phyloP scores from a whole-genome alignment of 2,888 invertebrate species.

The Listrodromus nycthemerus region DNA sequence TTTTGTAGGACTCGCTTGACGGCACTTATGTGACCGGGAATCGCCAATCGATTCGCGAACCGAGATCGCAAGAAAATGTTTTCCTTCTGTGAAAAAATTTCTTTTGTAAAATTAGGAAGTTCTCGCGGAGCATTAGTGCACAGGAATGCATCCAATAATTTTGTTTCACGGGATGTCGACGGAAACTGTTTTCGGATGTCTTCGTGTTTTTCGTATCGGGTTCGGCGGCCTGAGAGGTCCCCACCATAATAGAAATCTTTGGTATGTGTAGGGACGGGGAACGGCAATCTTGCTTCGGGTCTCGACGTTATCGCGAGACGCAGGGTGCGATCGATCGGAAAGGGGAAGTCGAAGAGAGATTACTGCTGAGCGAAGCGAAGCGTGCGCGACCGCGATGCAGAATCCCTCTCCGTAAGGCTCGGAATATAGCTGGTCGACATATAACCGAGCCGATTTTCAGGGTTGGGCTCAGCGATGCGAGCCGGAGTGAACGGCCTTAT shows the following conservation, averaged over 20 bases:
- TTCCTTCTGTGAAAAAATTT: not conserved
- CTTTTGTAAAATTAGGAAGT: not conserved
- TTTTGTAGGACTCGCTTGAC: too few relatives aligned
- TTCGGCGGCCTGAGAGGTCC: not conserved
- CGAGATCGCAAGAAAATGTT: too few relatives aligned
- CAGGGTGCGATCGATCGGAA: conserved; percentile 62
- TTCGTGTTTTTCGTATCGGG: conserved; percentile 22
- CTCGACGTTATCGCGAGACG: conserved; percentile 51
- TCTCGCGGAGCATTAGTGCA: not conserved
- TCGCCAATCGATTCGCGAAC: too few relatives aligned
- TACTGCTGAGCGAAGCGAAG: conserved; percentile 53
- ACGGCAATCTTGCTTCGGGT: conserved; percentile 26
- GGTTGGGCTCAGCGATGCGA: conserved; percentile 28
- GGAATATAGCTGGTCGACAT: conserved; percentile 18
- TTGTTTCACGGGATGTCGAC: not conserved
- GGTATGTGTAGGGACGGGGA: not conserved
- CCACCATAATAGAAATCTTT: not conserved
- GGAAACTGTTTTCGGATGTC: conserved; percentile 19
- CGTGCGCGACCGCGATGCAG: conserved; percentile 44
- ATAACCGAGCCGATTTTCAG: conserved; percentile 32
- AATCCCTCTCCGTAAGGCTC: conserved; percentile 1
- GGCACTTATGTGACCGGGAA: too few relatives aligned
- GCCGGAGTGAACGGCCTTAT: conserved; percentile 36
- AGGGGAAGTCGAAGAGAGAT: conserved; percentile 55
- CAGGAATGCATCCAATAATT: conserved; percentile 15